These are phyloP conservation scores for Eueremaeus valkanovi DNA, from an alignment of 2,888 invertebrate genomes.

Conservation along the genomic window DNA sequence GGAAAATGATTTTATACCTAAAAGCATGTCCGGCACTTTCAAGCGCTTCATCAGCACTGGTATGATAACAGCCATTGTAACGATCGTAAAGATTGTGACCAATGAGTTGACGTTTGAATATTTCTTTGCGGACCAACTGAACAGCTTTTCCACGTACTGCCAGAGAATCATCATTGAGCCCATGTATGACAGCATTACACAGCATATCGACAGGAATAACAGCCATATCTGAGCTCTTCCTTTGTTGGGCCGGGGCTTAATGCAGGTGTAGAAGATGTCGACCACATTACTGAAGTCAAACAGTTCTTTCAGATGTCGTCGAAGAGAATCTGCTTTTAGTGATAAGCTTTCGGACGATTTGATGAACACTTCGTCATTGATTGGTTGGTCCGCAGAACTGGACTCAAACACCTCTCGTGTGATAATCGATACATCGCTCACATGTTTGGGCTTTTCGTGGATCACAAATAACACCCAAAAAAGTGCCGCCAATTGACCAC, in stretches of 20 bases:
- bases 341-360: neutral
- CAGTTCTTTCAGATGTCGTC: constrained; percentile 37
- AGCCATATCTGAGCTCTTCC: constrained; percentile 43
- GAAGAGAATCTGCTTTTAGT: neutral
- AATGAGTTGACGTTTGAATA: constrained; percentile 36
- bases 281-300: constrained; percentile 39
- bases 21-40: constrained; percentile 33
- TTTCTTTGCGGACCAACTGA: constrained; percentile 38
- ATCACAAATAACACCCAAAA: constrained; percentile 39
- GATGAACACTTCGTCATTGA: neutral
- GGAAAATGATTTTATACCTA: constrained; percentile 5
- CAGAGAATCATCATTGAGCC: constrained; percentile 35
- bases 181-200: constrained; percentile 36
- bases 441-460: constrained; percentile 21
- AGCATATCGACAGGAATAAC: constrained; percentile 39
- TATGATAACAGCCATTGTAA: constrained; percentile 38
- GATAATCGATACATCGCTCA: neutral
- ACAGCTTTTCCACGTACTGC: constrained; percentile 39
- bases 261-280: constrained; percentile 38
- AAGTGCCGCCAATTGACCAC: constrained; percentile 35
- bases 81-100: constrained; percentile 22
- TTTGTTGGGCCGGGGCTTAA: constrained; percentile 34
- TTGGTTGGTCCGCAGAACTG: neutral
- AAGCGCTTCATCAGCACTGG: constrained; percentile 28
- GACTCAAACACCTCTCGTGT: constrained; percentile 1